Evolutionary conservation across 2,113 vertebrate genomes (phyloP), one percentile per base, ranked within the genome.

Genomic region (Caloenas nicobarica): DNA sequence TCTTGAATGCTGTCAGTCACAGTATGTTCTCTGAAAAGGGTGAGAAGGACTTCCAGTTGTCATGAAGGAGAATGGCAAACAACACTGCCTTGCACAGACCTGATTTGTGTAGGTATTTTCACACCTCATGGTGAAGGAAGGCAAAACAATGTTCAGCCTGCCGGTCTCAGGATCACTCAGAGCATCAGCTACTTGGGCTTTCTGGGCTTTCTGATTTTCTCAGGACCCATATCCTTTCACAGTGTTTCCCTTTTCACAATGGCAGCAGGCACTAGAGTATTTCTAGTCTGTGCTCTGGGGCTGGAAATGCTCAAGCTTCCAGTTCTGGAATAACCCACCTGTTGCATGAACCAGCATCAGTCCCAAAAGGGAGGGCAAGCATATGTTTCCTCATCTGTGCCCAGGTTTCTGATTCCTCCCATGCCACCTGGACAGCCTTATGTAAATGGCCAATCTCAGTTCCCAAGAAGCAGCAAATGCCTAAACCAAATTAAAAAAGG

Each of bases 1-100:
- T 78, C 34, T 65, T 82, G 53, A 76, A 54, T 16, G 7, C 16
- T 36, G 36, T 58, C 51, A 81, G 17, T 23, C 36, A 53, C 2
- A 1, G 3, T 10, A 44, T 2, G 1, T 68, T 62, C 51, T 50
- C 51, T 79, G 36, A 36, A 66, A 48, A 53, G 4, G 1, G 1
- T 7, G 18, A 61, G 71, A 34, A 77, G 21, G 10, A 26, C 9
- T 93, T 42, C 34, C 16, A 54, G 16, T 2, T 62, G 51, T 70
- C 16, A 0, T 22, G 57, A 54, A 34, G 18, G 22, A 29, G n/a
- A 80, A 68, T 26, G 24, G 38, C 18, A 69, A 16, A n/a, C 1
- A 4, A 46, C 10, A 40, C 22, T 64, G 28, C 28, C 57, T 79
- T 91, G 51, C 40, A 36, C 31, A 71, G 9, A 51, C 6, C 11